Percentiles rank a stretch among this genome's conserved stretches.
Evolutionary conservation across 1,140 invertebrate species (phyloP).

Genomic region (Ceratoteleas bidentatus): DNA sequence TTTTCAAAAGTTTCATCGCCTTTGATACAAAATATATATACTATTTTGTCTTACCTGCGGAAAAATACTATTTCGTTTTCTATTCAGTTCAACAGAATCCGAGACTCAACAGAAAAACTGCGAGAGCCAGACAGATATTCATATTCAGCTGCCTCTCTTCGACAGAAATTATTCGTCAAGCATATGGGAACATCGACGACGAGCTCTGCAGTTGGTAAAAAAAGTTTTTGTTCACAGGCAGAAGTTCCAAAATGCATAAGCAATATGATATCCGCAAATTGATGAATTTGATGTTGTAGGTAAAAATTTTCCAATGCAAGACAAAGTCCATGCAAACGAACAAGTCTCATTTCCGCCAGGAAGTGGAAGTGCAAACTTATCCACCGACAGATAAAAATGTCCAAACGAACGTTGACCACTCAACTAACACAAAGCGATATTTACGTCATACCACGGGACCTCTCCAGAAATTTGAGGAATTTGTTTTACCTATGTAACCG

Average conservation of each 20-base stretch:
- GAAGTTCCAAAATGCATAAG: neutral
- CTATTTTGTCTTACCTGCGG: no score
- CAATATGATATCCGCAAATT: neutral
- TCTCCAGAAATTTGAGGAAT: constrained; percentile 72
- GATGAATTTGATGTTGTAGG: constrained; percentile 73
- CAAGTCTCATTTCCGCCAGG: constrained; percentile 81
- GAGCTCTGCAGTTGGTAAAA: constrained; percentile 86
- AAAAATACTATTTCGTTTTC: no score
- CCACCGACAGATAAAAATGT: constrained; percentile 77
- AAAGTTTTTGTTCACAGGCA: neutral
- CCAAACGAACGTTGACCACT: constrained; percentile 83
- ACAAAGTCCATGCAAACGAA: constrained; percentile 85
- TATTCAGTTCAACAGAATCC: constrained; percentile 48
- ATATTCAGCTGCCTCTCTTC: constrained; percentile 84
- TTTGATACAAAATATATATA: no score
- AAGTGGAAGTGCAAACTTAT: constrained; percentile 82
- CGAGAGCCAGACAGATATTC: constrained; percentile 87
- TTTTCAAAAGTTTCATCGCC: no score
- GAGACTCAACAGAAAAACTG: constrained; percentile 79
- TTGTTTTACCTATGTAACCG: neutral
- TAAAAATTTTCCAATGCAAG: constrained; percentile 81
- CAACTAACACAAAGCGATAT: constrained; percentile 80
- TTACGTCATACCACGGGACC: constrained; percentile 83
- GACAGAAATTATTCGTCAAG: constrained; percentile 88
- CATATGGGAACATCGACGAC: constrained; percentile 88